A percentile compares a stretch with the other conserved stretches of the same genome.
Conservation (phyloP, 2,888 invertebrate species). For the Spicauda simplicius region DNA sequence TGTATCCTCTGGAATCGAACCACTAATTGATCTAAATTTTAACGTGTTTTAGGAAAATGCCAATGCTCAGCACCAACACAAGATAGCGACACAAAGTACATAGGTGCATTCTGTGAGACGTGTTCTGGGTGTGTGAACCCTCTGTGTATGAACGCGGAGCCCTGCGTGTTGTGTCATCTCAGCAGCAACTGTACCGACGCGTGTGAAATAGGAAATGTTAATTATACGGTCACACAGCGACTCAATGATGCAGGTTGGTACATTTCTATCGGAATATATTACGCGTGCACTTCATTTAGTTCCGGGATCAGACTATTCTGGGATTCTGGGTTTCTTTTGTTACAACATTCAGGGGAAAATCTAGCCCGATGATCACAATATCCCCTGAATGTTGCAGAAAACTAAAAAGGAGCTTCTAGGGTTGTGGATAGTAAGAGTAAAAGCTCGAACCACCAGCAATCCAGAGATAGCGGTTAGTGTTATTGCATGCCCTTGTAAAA, state of each 20-base stretch:
- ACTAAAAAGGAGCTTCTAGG: no score
- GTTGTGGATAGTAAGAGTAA: no score
- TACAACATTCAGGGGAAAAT: no score
- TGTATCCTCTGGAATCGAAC: background rate
- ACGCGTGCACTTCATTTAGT: no score
- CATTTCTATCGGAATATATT: no score
- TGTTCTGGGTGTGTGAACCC: slow-evolving; percentile 78
- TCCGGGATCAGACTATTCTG: no score
- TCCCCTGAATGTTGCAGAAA: no score
- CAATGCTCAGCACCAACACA: slow-evolving; percentile 57
- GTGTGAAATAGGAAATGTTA: slow-evolving; percentile 63
- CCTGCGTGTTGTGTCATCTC: slow-evolving; percentile 71
- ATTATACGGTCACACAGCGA: slow-evolving; percentile 67
- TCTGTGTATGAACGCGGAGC: slow-evolving; percentile 78
- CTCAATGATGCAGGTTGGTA: slow-evolving; percentile 40
- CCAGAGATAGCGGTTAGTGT: no score
- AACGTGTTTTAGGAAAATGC: slow-evolving; percentile 62
- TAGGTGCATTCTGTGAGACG: slow-evolving; percentile 81
- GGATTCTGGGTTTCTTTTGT: no score
- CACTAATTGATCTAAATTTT: background rate
- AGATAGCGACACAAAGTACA: slow-evolving; percentile 59
- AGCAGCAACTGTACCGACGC: slow-evolving; percentile 62
- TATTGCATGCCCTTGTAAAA: no score
- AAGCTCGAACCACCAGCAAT: no score
- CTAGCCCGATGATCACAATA: no score